Evolutionary conservation across 2,113 vertebrate genomes (phyloP).

Genomic region (Clarias batrachus): DNA sequence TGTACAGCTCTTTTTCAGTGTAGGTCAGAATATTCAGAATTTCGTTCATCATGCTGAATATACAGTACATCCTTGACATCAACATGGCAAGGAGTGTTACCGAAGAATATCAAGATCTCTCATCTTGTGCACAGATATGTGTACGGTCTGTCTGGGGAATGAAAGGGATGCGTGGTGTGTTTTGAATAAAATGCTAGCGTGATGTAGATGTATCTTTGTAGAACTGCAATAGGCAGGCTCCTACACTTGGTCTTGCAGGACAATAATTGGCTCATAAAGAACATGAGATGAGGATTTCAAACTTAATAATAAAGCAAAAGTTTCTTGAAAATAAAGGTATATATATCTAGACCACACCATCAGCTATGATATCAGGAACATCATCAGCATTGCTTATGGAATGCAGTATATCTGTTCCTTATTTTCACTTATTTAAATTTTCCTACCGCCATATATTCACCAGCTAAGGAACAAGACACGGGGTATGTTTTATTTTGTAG

Average conservation of each 20-base stretch:
- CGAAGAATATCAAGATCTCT: neutral
- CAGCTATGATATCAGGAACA: neutral
- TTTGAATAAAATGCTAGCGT: neutral
- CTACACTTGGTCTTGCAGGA: constrained; percentile 56
- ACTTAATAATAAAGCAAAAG: constrained; percentile 48
- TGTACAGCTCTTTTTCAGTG: neutral
- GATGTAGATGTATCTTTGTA: neutral
- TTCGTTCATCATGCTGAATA: neutral
- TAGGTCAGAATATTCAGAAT: neutral
- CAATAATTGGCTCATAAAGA: constrained; percentile 64
- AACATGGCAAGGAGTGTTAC: neutral
- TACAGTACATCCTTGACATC: neutral
- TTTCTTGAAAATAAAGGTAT: neutral
- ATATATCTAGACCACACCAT: neutral
- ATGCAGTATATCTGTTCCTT: neutral
- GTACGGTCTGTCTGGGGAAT: neutral
- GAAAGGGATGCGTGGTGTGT: neutral
- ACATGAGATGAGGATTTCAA: constrained; percentile 46
- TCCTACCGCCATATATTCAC: neutral
- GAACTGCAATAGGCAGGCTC: neutral
- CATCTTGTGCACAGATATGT: neutral
- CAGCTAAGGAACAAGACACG: neutral
- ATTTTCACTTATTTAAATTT: neutral
- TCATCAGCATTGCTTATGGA: neutral
- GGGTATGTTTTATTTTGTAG: neutral